Base-by-base conservation (phyloP, 1,140 invertebrate species). In the Drosophila kepulauana region DNA sequence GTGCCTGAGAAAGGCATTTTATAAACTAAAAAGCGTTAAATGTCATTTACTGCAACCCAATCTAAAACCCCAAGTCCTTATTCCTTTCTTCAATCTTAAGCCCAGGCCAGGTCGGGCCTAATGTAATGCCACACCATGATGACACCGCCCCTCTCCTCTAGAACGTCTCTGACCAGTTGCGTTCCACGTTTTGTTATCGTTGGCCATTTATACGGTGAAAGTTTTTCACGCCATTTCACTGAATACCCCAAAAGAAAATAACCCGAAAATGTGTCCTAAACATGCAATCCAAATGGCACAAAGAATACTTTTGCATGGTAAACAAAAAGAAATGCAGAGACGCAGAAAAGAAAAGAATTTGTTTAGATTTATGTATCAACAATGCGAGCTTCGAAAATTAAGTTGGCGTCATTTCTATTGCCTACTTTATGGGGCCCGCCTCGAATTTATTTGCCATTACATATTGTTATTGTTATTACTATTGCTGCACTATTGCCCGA, bases 1-100 rank as follows among this genome's bases (percentile, higher is more conserved):
- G 81, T 85, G 81, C 78, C 81, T 43, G 38, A 63, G 52, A 71
- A 63, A 80, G 75, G 78, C 78, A 88, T 89, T 84, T 87, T 73
- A 84, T 89, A 88, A 88, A 88, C 85, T 84, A 81, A 88, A 88
- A 88, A 88, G 85, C 84, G 84, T 84, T 88, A 88, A 88, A 88
- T 88, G 84, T 89, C 84, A 88, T 88, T 88, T 89, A 88, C 62
- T 66, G 84, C 84, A 87, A 87, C 77, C 80, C 68, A 66, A 25
- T 25, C 20, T 0, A 86, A 86, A 10, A 10, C 35, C 35, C 35
- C 35, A 38, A 38, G 35, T 38, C 35, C n/a, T 43, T 43, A 13
- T 43, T 13, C 41, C 41, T 43, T 43, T 13, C 13, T 13, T 0
- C 41, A 43, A 43, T 43, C 41, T 13, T 4, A 43, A 43, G 2